These are phyloP conservation scores for Allophyes oxyacanthae DNA, from an alignment of 2,888 invertebrate species.

Conservation along the genomic window DNA sequence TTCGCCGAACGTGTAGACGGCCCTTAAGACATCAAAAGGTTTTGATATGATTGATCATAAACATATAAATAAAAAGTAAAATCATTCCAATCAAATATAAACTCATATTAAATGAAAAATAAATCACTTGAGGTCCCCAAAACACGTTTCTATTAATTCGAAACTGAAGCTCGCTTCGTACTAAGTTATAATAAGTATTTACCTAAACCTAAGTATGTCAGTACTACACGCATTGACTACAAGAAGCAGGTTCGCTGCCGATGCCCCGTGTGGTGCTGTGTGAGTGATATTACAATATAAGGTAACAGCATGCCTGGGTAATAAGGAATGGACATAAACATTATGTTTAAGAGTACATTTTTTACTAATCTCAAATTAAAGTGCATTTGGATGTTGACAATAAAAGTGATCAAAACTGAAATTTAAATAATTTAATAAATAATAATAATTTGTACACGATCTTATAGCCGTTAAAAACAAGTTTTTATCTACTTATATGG, in stretches of 20 bases:
- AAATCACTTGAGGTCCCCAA: conserved; percentile 56
- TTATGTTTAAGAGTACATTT: conserved; percentile 12
- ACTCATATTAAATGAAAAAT: too few relatives aligned
- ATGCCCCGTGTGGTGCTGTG: conserved; percentile 59
- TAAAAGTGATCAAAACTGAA: neutral
- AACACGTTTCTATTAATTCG: conserved; percentile 52
- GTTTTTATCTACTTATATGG: too few relatives aligned
- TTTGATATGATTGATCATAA: too few relatives aligned
- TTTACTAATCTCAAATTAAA: conserved; percentile 23
- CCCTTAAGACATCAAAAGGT: too few relatives aligned
- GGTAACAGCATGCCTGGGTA: conserved; percentile 66
- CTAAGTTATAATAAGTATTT: conserved; percentile 49
- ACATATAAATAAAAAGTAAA: too few relatives aligned
- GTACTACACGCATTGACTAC: conserved; percentile 25
- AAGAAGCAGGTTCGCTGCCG: conserved; percentile 60
- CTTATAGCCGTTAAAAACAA: too few relatives aligned
- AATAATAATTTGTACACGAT: too few relatives aligned
- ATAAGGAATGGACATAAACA: conserved; percentile 10
- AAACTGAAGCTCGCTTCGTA: conserved; percentile 76
- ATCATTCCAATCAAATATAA: too few relatives aligned
- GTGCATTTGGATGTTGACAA: conserved; percentile 27
- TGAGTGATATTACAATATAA: conserved; percentile 64
- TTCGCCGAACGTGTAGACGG: too few relatives aligned
- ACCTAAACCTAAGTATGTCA: conserved; percentile 29
- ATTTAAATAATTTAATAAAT: too few relatives aligned